Evolutionary conservation across 2,888 invertebrate genomes (phyloP).

Genomic region (Cancer borealis): DNA sequence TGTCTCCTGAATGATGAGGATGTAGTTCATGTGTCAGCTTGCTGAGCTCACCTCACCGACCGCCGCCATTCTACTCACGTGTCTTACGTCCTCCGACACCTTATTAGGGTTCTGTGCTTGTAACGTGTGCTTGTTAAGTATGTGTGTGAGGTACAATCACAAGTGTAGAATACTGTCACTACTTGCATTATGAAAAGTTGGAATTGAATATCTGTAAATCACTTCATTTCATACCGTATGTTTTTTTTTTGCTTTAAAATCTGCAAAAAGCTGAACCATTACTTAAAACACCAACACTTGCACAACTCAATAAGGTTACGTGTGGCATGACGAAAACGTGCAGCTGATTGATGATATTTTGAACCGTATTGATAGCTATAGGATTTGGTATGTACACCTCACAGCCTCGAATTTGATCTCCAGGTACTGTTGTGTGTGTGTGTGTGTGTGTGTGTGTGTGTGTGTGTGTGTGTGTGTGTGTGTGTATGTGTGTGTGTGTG

Average conservation of each 20-base stretch:
- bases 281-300: neutral
- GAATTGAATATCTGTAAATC: neutral
- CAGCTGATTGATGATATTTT: neutral
- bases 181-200: neutral
- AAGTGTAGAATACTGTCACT: neutral
- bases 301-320: neutral
- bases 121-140: neutral
- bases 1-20: neutral
- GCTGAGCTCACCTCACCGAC: neutral
- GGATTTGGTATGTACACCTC: neutral
- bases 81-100: neutral
- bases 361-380: neutral
- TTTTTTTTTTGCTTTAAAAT: neutral
- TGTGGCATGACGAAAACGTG: neutral
- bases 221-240: neutral
- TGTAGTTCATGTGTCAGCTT: slow-evolving; percentile 7
- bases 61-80: slow-evolving; percentile 4
- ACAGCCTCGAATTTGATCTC: too few relatives aligned
- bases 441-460: slow-evolving; percentile 54
- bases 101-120: neutral
- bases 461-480: slow-evolving; percentile 51
- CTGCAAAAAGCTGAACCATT: neutral
- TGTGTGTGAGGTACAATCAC: slow-evolving; percentile 1
- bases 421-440: slow-evolving; percentile 38
- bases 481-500: slow-evolving; percentile 47